phyloP scores from a whole-genome alignment of 2,797 vertebrate genomes.

The Onychomys torridus region DNA sequence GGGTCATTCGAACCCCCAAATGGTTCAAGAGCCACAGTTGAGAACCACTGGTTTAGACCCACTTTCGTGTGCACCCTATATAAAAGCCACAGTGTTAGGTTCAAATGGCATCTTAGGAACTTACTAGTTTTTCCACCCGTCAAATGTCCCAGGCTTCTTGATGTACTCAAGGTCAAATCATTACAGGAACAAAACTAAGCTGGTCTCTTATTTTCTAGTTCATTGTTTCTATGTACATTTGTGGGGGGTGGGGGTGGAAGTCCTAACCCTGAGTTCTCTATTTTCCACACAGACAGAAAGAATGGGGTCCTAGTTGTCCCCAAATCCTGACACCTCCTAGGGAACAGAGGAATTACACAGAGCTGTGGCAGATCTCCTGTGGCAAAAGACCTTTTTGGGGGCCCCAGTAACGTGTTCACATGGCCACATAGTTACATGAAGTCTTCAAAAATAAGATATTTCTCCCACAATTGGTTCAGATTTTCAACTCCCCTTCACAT shows the following conservation, averaged over 20 bases:
- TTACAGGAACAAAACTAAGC: background rate
- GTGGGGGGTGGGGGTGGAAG: too few relatives aligned
- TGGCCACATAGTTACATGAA: background rate
- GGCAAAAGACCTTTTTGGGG: background rate
- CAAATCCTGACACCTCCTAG: background rate
- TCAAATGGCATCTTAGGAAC: background rate
- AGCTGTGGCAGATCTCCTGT: too few relatives aligned
- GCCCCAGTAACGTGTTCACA: background rate
- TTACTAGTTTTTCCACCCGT: background rate
- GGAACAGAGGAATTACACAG: background rate
- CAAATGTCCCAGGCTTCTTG: background rate
- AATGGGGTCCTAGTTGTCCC: background rate
- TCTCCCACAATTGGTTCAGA: background rate
- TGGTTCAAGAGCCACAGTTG: background rate
- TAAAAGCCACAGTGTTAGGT: background rate
- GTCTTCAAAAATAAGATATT: background rate
- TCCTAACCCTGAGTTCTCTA: background rate
- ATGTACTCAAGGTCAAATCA: background rate
- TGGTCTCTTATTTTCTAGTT: slow-evolving; percentile 5
- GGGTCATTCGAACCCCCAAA: background rate
- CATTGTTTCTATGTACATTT: background rate
- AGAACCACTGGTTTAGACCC: background rate
- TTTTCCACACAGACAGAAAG: background rate
- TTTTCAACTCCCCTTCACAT: background rate
- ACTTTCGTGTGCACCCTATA: too few relatives aligned